Percentiles rank a stretch among this genome's conserved stretches.
These are phyloP conservation scores for Metopia argyrocephala DNA, from an alignment of 2,888 invertebrate genomes.

Conservation along the genomic window DNA sequence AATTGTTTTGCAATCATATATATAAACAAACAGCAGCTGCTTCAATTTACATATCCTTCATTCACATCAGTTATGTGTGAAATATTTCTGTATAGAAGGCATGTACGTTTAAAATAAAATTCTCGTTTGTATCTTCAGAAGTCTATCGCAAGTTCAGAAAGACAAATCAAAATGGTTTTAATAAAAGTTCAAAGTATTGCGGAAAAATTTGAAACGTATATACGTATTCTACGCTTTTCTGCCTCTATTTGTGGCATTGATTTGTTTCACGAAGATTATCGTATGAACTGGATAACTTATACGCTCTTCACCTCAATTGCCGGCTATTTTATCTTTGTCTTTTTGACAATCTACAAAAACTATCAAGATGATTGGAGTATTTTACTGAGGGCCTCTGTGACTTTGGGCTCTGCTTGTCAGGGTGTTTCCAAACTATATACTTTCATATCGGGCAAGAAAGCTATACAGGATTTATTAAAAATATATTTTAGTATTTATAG, in stretches of 20 bases:
- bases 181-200: slow-evolving; percentile 12
- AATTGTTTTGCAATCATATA: too few species aligned
- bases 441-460: slow-evolving; percentile 28
- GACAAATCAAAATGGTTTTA: neutral
- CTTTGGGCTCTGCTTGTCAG: slow-evolving; percentile 66
- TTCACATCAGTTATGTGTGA: too few species aligned
- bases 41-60: too few species aligned
- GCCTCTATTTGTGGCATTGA: slow-evolving; percentile 62
- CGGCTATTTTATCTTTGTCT: slow-evolving; percentile 57
- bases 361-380: slow-evolving; percentile 63
- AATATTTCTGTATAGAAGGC: too few species aligned
- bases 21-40: too few species aligned
- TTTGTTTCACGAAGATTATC: slow-evolving; percentile 62
- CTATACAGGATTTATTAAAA: slow-evolving; percentile 29
- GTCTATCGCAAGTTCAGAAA: neutral
- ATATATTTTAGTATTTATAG: slow-evolving; percentile 55
- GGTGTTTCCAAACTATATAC: slow-evolving; percentile 62
- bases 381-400: slow-evolving; percentile 64
- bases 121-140: too few species aligned
- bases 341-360: slow-evolving; percentile 53
- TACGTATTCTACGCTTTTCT: slow-evolving; percentile 49
- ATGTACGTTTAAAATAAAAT: too few species aligned
- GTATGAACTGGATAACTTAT: slow-evolving; percentile 51
- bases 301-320: slow-evolving; percentile 40
- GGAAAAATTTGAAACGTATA: slow-evolving; percentile 45